These are phyloP conservation scores for Ophion costatus DNA, from an alignment of 2,888 invertebrate species.

Conservation along the genomic window DNA sequence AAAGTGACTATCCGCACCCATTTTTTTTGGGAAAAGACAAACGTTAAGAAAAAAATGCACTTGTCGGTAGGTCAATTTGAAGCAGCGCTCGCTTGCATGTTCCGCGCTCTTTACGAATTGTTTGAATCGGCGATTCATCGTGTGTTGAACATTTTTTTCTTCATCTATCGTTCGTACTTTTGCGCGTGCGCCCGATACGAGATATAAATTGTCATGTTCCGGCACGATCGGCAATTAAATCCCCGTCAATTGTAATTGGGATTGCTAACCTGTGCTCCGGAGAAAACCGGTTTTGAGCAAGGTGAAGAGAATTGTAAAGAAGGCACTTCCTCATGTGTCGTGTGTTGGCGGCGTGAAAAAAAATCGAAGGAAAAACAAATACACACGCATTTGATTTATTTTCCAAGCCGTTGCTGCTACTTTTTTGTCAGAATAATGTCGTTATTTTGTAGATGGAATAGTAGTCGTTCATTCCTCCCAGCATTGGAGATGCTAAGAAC, in stretches of 20 bases:
- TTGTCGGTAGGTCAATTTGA: no score
- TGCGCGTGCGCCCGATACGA: neutral
- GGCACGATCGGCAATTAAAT: neutral
- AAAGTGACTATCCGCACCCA: no score
- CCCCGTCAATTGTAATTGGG: neutral
- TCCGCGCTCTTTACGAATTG: no score
- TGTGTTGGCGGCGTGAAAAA: conserved; percentile 64
- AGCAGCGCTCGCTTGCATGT: no score
- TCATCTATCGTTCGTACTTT: neutral
- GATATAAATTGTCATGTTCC: neutral
- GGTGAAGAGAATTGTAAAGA: conserved; percentile 81
- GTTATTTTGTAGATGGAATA: conserved; percentile 76
- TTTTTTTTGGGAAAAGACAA: no score
- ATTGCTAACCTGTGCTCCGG: conserved; percentile 79
- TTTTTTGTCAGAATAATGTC: conserved; percentile 50
- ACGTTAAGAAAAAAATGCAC: no score
- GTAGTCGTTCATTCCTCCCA: conserved; percentile 69
- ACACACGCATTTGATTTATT: conserved; percentile 6
- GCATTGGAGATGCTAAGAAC: no score
- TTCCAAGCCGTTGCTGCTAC: neutral
- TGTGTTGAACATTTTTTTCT: no score
- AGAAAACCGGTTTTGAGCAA: conserved; percentile 83
- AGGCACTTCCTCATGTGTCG: conserved; percentile 80
- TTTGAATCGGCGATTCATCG: no score
- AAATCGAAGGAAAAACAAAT: neutral